phyloP scores from a whole-genome alignment of 2,888 invertebrate species.

The Diploptera punctata region DNA sequence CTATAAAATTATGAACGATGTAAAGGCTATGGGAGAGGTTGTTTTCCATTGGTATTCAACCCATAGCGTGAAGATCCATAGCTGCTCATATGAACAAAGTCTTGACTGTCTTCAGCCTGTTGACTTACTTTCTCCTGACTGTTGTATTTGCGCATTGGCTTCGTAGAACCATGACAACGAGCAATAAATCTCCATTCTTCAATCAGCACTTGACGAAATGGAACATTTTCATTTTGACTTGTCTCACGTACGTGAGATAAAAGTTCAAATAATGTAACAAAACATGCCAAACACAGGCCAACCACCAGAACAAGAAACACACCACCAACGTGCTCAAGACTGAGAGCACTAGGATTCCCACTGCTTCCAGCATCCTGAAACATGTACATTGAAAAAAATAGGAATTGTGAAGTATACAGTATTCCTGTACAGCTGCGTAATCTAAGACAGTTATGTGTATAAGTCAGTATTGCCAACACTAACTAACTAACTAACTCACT shows the following conservation, averaged over 20 bases:
- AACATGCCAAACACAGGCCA: constrained; percentile 35
- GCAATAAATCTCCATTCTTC: constrained; percentile 77
- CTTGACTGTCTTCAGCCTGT: background rate
- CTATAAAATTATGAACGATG: too few species aligned
- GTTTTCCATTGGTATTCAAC: background rate
- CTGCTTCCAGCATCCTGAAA: constrained; percentile 34
- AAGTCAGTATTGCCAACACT: too few species aligned
- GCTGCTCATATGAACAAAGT: background rate
- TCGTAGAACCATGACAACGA: constrained; percentile 72
- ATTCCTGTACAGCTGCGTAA: too few species aligned
- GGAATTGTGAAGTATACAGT: too few species aligned
- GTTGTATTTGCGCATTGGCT: constrained; percentile 65
- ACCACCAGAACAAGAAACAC: constrained; percentile 41
- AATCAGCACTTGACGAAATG: constrained; percentile 68
- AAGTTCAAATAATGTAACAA: constrained; percentile 38
- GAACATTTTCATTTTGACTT: constrained; percentile 52
- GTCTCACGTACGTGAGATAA: constrained; percentile 35
- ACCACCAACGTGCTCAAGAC: constrained; percentile 40
- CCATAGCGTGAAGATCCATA: background rate
- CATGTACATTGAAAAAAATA: too few species aligned
- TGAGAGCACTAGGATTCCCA: constrained; percentile 33
- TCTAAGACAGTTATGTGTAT: too few species aligned
- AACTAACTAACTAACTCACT: too few species aligned
- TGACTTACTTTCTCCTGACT: constrained; percentile 50
- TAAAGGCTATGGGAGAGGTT: constrained; percentile 10